A percentile compares a stretch with the other conserved stretches of the same genome.
These are phyloP conservation scores for Psephotus haematonotus DNA, from an alignment of 2,113 vertebrate genomes.

Conservation along the genomic window DNA sequence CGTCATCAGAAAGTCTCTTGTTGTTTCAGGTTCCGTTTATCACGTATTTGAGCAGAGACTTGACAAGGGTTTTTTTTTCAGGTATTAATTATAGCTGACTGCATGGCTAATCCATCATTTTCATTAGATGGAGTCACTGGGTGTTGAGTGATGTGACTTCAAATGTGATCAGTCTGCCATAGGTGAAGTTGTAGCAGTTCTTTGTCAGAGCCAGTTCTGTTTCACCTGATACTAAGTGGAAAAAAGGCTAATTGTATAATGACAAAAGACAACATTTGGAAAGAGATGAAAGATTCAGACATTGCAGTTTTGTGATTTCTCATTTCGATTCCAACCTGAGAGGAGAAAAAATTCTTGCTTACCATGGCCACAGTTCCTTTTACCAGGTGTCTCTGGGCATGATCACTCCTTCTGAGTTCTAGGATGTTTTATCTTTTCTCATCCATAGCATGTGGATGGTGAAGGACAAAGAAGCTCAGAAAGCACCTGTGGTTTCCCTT, in stretches of 20 bases:
- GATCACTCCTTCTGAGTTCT: neutral
- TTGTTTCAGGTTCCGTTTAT: slow-evolving; percentile 42
- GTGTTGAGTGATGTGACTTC: slow-evolving; percentile 45
- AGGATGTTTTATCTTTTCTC: neutral
- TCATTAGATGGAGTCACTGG: slow-evolving; percentile 17
- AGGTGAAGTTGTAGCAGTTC: slow-evolving; percentile 8
- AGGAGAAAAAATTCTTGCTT: neutral
- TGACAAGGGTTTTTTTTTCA: slow-evolving; percentile 3
- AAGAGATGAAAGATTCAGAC: slow-evolving; percentile 37
- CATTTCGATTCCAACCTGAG: neutral
- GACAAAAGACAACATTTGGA: slow-evolving; percentile 3
- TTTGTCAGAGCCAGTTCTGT: slow-evolving; percentile 27
- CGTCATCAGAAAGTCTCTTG: slow-evolving; percentile 15
- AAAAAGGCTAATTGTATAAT: slow-evolving; percentile 34
- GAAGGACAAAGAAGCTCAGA: slow-evolving; percentile 20
- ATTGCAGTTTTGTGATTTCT: slow-evolving; percentile 16
- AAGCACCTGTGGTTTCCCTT: neutral
- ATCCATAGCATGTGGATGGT: neutral
- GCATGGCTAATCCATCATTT: slow-evolving; percentile 54
- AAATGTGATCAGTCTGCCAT: slow-evolving; percentile 13
- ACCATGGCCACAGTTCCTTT: neutral
- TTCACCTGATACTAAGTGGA: neutral
- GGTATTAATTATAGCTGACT: slow-evolving; percentile 51
- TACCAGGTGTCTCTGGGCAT: neutral
- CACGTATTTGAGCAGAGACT: slow-evolving; percentile 10